These are phyloP conservation scores for Agrochola lychnidis DNA, from an alignment of 2,888 invertebrate species.

Conservation along the genomic window DNA sequence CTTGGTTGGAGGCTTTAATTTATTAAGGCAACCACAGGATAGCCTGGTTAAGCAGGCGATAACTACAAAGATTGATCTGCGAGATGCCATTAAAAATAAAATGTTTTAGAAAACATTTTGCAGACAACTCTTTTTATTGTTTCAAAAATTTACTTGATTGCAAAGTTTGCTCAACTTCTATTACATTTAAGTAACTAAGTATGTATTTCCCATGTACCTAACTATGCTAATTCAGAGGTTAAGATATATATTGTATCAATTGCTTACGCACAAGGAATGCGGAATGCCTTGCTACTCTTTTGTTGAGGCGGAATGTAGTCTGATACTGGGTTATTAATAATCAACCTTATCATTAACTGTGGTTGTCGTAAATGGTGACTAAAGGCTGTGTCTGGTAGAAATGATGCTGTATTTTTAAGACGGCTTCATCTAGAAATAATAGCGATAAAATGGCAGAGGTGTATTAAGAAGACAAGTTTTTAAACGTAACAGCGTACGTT, in stretches of 20 bases:
- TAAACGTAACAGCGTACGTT: no score
- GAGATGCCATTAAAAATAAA: no score
- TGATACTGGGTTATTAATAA: slow-evolving; percentile 2
- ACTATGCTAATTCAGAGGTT: background rate
- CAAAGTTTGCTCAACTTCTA: background rate
- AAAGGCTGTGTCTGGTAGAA: background rate
- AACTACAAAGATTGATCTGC: no score
- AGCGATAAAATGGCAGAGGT: background rate
- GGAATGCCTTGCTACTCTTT: slow-evolving; percentile 53
- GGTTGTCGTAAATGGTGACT: background rate
- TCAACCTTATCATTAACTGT: slow-evolving; percentile 11
- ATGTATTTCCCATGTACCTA: background rate
- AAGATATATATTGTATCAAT: background rate
- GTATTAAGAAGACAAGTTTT: no score
- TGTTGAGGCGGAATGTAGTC: slow-evolving; percentile 14
- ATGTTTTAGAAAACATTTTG: no score
- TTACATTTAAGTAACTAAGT: background rate
- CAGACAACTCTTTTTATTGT: background rate
- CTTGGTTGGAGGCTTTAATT: no score
- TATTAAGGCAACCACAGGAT: no score
- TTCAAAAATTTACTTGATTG: background rate
- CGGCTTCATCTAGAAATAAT: background rate
- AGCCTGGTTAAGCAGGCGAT: no score
- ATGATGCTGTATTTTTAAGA: background rate
- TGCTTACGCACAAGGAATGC: slow-evolving; percentile 33